phyloP scores from a whole-genome alignment of 2,888 invertebrate species.

The Ernsta delagoae region DNA sequence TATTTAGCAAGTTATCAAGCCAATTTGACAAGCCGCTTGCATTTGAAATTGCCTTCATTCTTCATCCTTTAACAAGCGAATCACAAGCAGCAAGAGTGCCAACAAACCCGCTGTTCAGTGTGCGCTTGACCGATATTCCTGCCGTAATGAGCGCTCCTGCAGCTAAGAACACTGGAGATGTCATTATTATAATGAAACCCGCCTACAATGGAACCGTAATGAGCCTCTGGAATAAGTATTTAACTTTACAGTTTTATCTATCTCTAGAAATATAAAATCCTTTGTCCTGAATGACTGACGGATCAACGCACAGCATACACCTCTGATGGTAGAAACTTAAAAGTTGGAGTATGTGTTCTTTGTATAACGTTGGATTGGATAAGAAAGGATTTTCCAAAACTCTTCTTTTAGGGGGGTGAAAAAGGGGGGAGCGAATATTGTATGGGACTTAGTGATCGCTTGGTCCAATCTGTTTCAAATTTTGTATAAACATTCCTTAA shows the following conservation, averaged over 20 bases:
- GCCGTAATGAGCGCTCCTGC: conserved; percentile 41
- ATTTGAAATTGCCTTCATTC: neutral
- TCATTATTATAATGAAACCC: conserved; percentile 58
- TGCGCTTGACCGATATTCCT: conserved; percentile 34
- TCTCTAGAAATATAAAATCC: neutral
- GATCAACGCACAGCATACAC: too few relatives aligned
- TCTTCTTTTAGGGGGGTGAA: too few relatives aligned
- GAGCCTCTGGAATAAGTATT: conserved; percentile 25
- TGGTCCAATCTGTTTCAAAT: too few relatives aligned
- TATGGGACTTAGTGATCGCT: too few relatives aligned
- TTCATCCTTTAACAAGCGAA: conserved; percentile 7
- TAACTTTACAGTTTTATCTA: conserved; percentile 11
- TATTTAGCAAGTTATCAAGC: neutral
- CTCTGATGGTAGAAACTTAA: too few relatives aligned
- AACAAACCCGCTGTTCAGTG: conserved; percentile 18
- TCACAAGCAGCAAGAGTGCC: conserved; percentile 9
- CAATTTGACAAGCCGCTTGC: neutral
- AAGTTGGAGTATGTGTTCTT: too few relatives aligned
- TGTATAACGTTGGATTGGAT: too few relatives aligned
- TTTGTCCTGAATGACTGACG: too few relatives aligned
- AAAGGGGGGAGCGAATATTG: too few relatives aligned
- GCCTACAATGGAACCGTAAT: conserved; percentile 23
- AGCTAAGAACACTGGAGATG: conserved; percentile 47
- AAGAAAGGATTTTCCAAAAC: too few relatives aligned
- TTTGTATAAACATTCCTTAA: too few relatives aligned